Base-by-base conservation (phyloP, 30 jellyfish, hydroid and myxozoan species). In the Hydractinia symbiolongicarpus region DNA sequence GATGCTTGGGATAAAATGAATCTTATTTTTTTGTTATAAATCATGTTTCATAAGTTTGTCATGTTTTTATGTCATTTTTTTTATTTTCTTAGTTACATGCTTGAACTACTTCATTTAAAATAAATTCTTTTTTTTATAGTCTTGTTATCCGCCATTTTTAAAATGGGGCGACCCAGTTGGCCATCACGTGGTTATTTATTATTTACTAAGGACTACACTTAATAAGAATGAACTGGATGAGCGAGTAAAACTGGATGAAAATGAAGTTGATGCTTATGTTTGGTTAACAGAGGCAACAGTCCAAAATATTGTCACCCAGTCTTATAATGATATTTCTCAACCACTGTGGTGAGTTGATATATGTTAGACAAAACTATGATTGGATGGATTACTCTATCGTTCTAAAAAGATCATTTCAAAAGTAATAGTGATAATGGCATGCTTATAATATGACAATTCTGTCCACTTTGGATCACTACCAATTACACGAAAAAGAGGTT, bases 211-310 rank as follows among this genome's bases (percentile, higher is more conserved):
- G 50, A 78, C 89, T 54, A 19, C 54, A 14, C 61, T 69, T 67
- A 72, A 72, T 8, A 68, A 19, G 54, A 50, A 74, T 4, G 89
- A 86, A 58, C 88, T 86, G 9, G 79, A 86, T 69, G 50, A 62
- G 64, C 80, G 77, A 17, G 55, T 87, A 83, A 77, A 67, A 54
- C 57, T 87, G 50, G 79, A 73, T 49, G 95, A 82, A 54, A 62
- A 60, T 55, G 90, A 81, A 85, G 91, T 87, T 53, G 95, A 87
- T 81, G 95, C 95, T 7, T 85, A 86, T 6, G 95, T 86, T 40
- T 86, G 95, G 95, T 89, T 86, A 7, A 13, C 9, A 7, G 40
- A 64, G 74, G 4, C 74, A 64, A 30, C 44, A 30, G 44, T 30
- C 44, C 44, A 30, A 30, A 30, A 30, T 30, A 30, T 30, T 30